Percentiles rank a stretch among this genome's conserved stretches.
Evolutionary conservation across 2,797 vertebrate genomes (phyloP).

Genomic region (Dermochelys coriacea): DNA sequence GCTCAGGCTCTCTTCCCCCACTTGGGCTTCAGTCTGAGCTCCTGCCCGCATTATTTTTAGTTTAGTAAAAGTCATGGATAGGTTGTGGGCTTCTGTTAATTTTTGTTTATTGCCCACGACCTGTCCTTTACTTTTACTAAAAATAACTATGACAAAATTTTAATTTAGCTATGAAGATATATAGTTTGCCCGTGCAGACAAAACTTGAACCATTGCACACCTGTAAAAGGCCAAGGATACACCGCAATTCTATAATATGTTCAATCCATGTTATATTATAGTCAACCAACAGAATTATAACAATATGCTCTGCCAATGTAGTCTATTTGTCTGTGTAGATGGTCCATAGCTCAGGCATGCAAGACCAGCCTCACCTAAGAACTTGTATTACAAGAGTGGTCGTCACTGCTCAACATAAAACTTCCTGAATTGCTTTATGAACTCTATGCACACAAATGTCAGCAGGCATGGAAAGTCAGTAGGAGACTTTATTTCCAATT

Average conservation of each 20-base stretch:
- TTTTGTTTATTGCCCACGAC: no score
- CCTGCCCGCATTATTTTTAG: no score
- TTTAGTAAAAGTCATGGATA: no score
- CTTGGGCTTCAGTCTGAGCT: no score
- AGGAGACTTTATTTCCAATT: background rate
- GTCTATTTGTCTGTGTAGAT: background rate
- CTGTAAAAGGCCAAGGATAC: accelerated
- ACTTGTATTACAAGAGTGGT: background rate
- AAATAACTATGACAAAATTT: no score
- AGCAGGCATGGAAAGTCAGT: accelerated
- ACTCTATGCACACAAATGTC: background rate
- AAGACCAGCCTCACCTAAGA: background rate
- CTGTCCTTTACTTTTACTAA: no score
- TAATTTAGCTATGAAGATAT: background rate
- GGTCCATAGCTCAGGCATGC: background rate
- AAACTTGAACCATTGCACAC: background rate
- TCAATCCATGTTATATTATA: background rate
- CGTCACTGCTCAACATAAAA: background rate
- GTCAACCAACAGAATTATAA: no score
- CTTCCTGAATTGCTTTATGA: background rate
- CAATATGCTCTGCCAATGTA: background rate
- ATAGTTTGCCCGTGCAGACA: background rate
- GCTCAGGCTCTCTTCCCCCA: no score
- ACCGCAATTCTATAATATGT: background rate
- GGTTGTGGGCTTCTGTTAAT: no score